Evolutionary conservation across 35 echinoderm and acorn worm genomes (phyloP).

Genomic region (Lytechinus variegatus): DNA sequence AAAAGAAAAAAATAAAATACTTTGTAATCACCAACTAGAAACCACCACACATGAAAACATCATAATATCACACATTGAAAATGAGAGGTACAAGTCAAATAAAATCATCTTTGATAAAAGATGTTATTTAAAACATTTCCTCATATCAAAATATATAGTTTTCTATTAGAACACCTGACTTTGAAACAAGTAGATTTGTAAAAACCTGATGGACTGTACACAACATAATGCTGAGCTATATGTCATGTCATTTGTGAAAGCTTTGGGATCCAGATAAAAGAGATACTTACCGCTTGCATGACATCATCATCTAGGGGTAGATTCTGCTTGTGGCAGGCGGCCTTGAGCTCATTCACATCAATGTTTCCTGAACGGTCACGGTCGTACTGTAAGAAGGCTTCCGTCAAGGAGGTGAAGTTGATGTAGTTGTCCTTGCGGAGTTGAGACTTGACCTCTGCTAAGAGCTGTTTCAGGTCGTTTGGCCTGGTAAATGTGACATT

Average conservation of each 20-base stretch:
- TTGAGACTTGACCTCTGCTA: constrained; percentile 83
- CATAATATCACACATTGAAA: background rate
- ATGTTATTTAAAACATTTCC: background rate
- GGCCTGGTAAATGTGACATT: constrained; percentile 60
- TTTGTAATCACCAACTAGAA: background rate
- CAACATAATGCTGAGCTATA: too few species aligned
- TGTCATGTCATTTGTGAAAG: too few species aligned
- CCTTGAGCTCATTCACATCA: constrained; percentile 80
- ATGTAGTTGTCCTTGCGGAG: constrained; percentile 93
- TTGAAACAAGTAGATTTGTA: too few species aligned
- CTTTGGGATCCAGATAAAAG: background rate
- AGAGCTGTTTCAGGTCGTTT: constrained; percentile 70
- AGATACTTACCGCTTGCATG: constrained; percentile 88
- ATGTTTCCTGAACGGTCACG: constrained; percentile 82
- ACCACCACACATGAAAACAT: background rate
- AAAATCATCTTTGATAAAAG: background rate
- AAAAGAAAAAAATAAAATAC: constrained; percentile 18
- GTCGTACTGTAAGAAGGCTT: constrained; percentile 93
- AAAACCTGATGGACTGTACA: too few species aligned
- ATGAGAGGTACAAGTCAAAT: background rate
- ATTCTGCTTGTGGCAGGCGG: constrained; percentile 91
- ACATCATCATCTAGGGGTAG: constrained; percentile 96
- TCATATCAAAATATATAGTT: background rate
- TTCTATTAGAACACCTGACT: too few species aligned
- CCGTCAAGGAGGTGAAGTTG: constrained; percentile 89